Evolutionary conservation across 2,797 vertebrate genomes (phyloP).

Genomic region (Tragelaphus oryx): DNA sequence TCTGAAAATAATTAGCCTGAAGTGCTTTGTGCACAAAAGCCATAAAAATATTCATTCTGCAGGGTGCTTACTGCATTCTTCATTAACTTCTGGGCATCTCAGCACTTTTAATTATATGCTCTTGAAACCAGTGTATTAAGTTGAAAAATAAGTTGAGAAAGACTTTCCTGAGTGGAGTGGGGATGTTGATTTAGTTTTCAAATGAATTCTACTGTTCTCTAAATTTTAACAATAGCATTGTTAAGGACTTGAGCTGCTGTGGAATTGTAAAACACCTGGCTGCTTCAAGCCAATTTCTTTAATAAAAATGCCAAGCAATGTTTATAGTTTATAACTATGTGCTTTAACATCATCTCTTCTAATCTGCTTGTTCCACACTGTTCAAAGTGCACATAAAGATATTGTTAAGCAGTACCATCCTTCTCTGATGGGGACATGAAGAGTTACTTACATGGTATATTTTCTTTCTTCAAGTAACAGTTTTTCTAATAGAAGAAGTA

Average conservation of each 20-base stretch:
- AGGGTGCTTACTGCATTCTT: background rate
- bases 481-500: background rate
- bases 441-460: background rate
- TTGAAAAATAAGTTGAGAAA: conserved; percentile 17
- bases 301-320: background rate
- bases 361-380: background rate
- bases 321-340: background rate
- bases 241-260: background rate
- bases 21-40: background rate
- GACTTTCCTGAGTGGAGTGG: background rate
- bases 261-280: background rate
- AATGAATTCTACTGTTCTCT: background rate
- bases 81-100: conserved; percentile 31
- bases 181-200: background rate
- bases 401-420: background rate
- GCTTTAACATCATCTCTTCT: background rate
- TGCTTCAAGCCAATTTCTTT: background rate
- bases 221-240: background rate
- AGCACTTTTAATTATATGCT: conserved; percentile 24
- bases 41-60: conserved; percentile 4
- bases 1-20: conserved; percentile 42
- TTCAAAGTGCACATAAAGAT: background rate
- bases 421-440: background rate
- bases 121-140: background rate
- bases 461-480: background rate